Evolutionary conservation across 2,113 vertebrate genomes (phyloP), one percentile per base, ranked within the genome.

Genomic region (Ifrita kowaldi): DNA sequence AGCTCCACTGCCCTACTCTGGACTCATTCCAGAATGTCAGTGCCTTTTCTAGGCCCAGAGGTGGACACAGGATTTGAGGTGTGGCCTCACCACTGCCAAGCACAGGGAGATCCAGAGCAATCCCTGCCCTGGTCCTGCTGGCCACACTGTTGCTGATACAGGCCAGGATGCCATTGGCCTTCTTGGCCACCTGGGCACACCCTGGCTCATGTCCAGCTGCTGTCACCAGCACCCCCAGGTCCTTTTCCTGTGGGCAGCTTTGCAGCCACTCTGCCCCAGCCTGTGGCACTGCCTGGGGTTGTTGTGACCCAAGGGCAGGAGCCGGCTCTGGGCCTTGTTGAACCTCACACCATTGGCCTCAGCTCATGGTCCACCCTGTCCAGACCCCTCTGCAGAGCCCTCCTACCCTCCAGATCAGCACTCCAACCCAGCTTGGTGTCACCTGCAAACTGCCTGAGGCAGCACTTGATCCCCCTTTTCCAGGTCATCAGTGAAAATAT

Each of bases 1-100:
- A 44, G 6, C 9, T 39, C 23, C 0, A 0, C 0, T 53, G n/a
- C 6, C 2, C 22, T 79, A 22, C 27, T 49, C 5, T 41, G 18
- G 46, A 50, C 9, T 22, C 0, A 0, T 3, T 59, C 16, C 44
- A 53, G 3, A 14, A 69, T 12, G 6, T 84, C 62, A 27, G 0
- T 47, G 39, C 6, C n/a, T 9, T 6, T 69, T 27, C 7, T 55
- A 5, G 5, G 5, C 23, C 11, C 39, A n/a, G 16, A 80, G 8
- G 2, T 9, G 7, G 18, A 75, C 15, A 41, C 2, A 26, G 8
- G 3, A 56, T 14, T 68, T 0, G 0, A 73, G 37, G 6, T 62
- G 14, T 4, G 1, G 20, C 27, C n/a, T 53, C n/a, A 16, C 1
- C 60, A 56, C 3, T 7, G 11, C 16, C 0, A 0, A 68, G 7